Percentiles rank a stretch among this genome's conserved stretches.
phyloP scores from a whole-genome alignment of 2,888 invertebrate genomes.

The Hyposoter didymator region DNA sequence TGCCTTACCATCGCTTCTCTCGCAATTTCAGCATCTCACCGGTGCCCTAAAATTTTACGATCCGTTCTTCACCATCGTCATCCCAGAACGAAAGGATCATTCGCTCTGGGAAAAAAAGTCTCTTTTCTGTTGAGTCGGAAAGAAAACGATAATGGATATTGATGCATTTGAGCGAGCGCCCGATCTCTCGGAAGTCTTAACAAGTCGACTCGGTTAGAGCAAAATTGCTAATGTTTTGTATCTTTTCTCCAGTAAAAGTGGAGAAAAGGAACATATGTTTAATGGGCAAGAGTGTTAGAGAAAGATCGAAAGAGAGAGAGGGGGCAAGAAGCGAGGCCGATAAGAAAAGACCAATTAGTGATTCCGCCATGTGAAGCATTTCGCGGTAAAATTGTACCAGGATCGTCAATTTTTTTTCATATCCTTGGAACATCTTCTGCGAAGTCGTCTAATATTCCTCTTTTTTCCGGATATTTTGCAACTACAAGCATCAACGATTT shows the following conservation, averaged over 20 bases:
- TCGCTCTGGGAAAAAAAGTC: conserved; percentile 33
- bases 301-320: conserved; percentile 27
- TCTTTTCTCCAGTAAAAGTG: conserved; percentile 53
- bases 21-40: conserved; percentile 59
- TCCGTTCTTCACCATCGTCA: conserved; percentile 66
- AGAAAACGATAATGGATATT: conserved; percentile 78
- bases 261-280: conserved; percentile 66
- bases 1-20: conserved; percentile 55
- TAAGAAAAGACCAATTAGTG: conserved; percentile 80
- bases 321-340: conserved; percentile 54
- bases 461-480: conserved; percentile 64
- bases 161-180: conserved; percentile 69
- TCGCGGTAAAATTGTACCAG: conserved; percentile 77
- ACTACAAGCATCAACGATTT: conserved; percentile 49
- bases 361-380: conserved; percentile 76
- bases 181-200: conserved; percentile 76
- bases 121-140: conserved; percentile 57
- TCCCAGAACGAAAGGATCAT: conserved; percentile 61
- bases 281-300: conserved; percentile 9
- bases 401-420: conserved; percentile 59
- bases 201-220: conserved; percentile 69
- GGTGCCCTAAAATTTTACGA: conserved; percentile 70
- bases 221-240: conserved; percentile 82
- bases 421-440: conserved; percentile 60
- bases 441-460: conserved; percentile 62